Evolutionary conservation across 64 coral and sea anemone genomes (phyloP), one percentile per base, ranked within the genome.

Genomic region (Hydrozoanthus tunicans): DNA sequence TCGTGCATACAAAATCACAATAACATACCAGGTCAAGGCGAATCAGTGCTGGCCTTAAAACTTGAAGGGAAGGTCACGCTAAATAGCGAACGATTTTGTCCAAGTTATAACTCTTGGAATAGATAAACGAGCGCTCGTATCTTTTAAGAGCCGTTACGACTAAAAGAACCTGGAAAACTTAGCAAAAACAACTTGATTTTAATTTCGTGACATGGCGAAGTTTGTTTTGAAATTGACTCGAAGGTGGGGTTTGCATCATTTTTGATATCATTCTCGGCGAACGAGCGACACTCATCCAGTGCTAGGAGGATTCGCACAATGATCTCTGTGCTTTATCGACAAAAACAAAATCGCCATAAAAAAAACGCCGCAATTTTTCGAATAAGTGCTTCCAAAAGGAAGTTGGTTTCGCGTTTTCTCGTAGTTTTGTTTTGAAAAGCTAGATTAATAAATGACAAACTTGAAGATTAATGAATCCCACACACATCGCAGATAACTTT

Each of bases 1-100:
- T 88, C 23, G 74, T 88, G 84, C 58, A 73, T 74, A 88, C 84
- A 57, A 88, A 88, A 59, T 88, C 68, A 73, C 69, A 88, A 74
- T 59, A 88, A 74, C 11, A 74, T 6, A 26, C 3, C 24, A 32
- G 84, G 84, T 88, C 84, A 75, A 88, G 84, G 84, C 84, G 74
- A 88, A 59, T 59, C 58, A 62, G 23, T 59, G 9, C 79, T 60
- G 25, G 56, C 13, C 13, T 88, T 76, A 8, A 76, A 6, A 14
- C 10, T 13, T 25, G 51, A 88, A 9, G 66, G 83, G 84, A 88
- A 88, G 84, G 84, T 74, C 84, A 74, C 66, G 23, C 9, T 58
- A 61, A 75, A 11, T 74, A 11, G 6, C 26, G 32, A n/a, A 4
- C n/a, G 23, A 15, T 59, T 73, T 88, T 32, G 2, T 58, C 20